Percentiles rank a stretch among this genome's conserved stretches.
phyloP scores from a whole-genome alignment of 2,888 invertebrate species.

The Psylliodes chrysocephalus region DNA sequence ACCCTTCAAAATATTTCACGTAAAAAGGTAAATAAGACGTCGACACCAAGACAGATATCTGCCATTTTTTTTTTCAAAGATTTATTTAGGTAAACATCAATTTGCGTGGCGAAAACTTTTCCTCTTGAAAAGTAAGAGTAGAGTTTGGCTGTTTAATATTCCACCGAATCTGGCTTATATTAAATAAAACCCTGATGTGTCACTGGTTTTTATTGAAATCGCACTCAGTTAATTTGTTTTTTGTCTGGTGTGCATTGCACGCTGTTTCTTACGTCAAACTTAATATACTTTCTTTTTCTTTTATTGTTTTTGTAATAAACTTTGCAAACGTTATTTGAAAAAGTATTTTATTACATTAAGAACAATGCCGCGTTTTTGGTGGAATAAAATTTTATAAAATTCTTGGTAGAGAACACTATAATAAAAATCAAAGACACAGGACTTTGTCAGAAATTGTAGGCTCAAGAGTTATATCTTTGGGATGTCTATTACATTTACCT shows the following conservation, averaged over 20 bases:
- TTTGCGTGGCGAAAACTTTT: slow-evolving; percentile 8
- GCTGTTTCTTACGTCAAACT: slow-evolving; percentile 16
- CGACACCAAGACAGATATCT: not conserved
- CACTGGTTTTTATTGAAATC: slow-evolving; percentile 34
- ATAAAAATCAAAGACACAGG: too few relatives aligned
- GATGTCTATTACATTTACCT: too few relatives aligned
- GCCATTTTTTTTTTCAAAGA: slow-evolving; percentile 8
- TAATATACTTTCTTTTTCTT: slow-evolving; percentile 29
- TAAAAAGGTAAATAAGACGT: not conserved
- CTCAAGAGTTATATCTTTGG: too few relatives aligned
- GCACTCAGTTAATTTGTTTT: slow-evolving; percentile 34
- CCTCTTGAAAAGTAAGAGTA: not conserved
- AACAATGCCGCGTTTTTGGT: not conserved
- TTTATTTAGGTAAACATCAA: slow-evolving; percentile 20
- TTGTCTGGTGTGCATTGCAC: slow-evolving; percentile 25
- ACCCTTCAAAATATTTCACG: not conserved
- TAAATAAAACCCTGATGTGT: slow-evolving; percentile 31
- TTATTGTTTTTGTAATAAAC: slow-evolving; percentile 27
- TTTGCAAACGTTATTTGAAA: slow-evolving; percentile 1
- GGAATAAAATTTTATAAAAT: too few relatives aligned
- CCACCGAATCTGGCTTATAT: slow-evolving; percentile 32
- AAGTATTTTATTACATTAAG: slow-evolving; percentile 18
- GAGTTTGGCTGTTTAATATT: slow-evolving; percentile 29
- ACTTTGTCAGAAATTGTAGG: too few relatives aligned
- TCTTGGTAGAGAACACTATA: too few relatives aligned